phyloP scores from a whole-genome alignment of 2,888 invertebrate species.

The Corythucha ciliata region DNA sequence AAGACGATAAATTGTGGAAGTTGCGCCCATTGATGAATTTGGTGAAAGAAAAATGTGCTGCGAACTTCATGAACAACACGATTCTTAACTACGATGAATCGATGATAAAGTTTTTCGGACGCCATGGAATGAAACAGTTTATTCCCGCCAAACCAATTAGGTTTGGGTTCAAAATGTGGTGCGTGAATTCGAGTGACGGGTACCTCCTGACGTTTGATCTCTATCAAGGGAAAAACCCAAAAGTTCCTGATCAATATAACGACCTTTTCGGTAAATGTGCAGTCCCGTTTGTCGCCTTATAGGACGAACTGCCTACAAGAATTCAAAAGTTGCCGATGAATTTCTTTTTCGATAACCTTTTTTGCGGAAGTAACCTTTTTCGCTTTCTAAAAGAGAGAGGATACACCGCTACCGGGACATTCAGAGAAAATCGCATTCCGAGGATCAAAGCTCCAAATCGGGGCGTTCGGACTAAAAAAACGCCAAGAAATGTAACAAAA shows the following conservation, averaged over 20 bases:
- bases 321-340: not conserved
- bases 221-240: not conserved
- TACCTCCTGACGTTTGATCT: too few species aligned
- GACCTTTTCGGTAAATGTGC: conserved; percentile 2
- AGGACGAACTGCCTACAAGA: not conserved
- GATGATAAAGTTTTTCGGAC: too few species aligned
- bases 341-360: conserved; percentile 4
- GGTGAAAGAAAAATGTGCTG: not conserved
- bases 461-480: too few species aligned
- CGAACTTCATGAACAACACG: conserved; percentile 4
- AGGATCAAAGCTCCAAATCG: too few species aligned
- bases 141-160: too few species aligned
- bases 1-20: conserved; percentile 4
- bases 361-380: not conserved
- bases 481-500: too few species aligned
- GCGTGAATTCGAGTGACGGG: too few species aligned
- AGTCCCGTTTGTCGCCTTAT: not conserved
- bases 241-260: not conserved
- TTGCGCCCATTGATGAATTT: conserved; percentile 1
- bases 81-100: conserved; percentile 6
- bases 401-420: conserved; percentile 3
- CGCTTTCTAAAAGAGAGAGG: not conserved
- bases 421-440: conserved; percentile 2
- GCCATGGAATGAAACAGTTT: not conserved
- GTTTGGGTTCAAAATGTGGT: too few species aligned